Evolutionary conservation across 2,888 invertebrate genomes (phyloP).

Genomic region (Steinernema hermaphroditum): DNA sequence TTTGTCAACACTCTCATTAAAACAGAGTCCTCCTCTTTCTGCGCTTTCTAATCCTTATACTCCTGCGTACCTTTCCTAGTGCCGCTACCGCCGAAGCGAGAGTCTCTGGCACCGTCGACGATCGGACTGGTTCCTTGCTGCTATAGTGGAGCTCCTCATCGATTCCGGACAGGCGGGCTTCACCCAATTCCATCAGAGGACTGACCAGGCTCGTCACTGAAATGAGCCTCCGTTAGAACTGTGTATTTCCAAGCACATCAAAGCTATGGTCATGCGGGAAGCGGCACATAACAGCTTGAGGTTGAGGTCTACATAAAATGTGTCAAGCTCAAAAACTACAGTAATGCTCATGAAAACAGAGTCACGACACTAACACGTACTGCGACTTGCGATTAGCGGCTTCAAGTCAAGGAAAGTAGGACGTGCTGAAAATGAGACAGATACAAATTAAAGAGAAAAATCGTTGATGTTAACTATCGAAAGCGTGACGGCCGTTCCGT

Average conservation of each 20-base stretch:
- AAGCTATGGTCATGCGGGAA: constrained; percentile 18
- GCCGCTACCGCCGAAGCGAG: constrained; percentile 32
- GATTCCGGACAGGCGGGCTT: constrained; percentile 40
- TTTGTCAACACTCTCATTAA: no score
- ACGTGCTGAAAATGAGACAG: constrained; percentile 78
- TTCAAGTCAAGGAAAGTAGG: constrained; percentile 97
- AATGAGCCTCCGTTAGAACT: no score
- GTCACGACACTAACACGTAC: constrained; percentile 27
- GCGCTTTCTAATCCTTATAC: no score
- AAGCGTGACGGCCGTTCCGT: constrained; percentile 28
- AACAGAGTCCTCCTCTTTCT: no score
- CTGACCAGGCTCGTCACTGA: constrained; percentile 46
- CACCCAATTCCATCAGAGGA: constrained; percentile 36
- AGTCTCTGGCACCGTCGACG: constrained; percentile 61
- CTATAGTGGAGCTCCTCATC: constrained; percentile 43
- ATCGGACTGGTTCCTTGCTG: constrained; percentile 47
- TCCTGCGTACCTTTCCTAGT: neutral
- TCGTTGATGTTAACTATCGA: neutral
- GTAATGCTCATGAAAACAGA: neutral
- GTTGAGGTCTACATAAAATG: constrained; percentile 30
- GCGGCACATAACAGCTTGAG: constrained; percentile 23
- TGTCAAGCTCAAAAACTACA: neutral
- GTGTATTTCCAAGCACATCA: neutral
- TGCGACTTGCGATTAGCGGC: constrained; percentile 40
- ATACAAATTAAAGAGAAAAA: constrained; percentile 22